These are phyloP conservation scores for Sminthopsis crassicaudata DNA, from an alignment of 2,113 vertebrate genomes.

Conservation along the genomic window DNA sequence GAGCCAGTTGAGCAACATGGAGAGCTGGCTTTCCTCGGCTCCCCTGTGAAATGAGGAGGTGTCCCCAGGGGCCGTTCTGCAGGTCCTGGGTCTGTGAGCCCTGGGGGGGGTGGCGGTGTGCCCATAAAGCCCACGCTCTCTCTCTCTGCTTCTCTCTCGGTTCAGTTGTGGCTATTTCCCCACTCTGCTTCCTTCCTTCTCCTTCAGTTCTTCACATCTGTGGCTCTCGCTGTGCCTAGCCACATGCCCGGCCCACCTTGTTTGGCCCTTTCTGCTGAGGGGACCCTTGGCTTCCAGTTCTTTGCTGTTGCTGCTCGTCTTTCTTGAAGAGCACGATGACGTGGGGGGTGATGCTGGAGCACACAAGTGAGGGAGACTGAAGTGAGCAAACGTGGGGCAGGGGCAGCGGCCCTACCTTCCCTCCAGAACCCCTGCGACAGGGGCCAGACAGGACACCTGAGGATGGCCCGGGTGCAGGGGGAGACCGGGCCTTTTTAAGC, in stretches of 20 bases:
- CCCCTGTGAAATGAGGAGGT: not conserved
- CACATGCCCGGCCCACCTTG: not conserved
- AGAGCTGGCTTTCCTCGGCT: not conserved
- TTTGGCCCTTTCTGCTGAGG: not conserved
- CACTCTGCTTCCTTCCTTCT: not conserved
- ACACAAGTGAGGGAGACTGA: too few species aligned
- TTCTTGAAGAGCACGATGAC: too few species aligned
- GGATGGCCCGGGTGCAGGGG: too few species aligned
- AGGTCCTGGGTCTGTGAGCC: not conserved
- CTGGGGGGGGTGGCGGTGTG: not conserved
- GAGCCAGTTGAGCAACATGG: not conserved
- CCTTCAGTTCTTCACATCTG: not conserved
- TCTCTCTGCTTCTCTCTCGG: not conserved
- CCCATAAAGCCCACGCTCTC: not conserved
- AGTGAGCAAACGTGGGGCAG: too few species aligned
- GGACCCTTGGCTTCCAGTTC: not conserved
- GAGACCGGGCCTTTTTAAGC: too few species aligned
- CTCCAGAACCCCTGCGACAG: too few species aligned
- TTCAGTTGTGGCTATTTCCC: not conserved
- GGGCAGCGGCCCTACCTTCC: too few species aligned
- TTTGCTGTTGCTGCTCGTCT: not conserved
- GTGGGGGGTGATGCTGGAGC: too few species aligned
- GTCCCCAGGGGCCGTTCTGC: not conserved
- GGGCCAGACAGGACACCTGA: too few species aligned
- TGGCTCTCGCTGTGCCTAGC: not conserved